Percentiles rank a stretch among this genome's conserved stretches.
phyloP scores from a whole-genome alignment of 2,888 invertebrate genomes.

The Uropetala carovei region DNA sequence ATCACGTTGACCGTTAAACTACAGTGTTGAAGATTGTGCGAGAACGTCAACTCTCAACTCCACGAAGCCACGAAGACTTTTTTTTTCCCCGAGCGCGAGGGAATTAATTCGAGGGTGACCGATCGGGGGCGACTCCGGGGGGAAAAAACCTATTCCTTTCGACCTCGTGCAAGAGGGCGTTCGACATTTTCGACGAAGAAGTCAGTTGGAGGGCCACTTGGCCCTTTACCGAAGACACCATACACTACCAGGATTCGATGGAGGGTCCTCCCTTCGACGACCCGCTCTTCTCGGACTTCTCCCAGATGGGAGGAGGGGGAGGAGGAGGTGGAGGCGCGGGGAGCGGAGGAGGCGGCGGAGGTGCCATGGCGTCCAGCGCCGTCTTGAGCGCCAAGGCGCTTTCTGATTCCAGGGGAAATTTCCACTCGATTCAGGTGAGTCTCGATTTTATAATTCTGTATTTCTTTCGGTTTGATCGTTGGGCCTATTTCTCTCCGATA shows the following conservation, averaged over 20 bases:
- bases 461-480: neutral
- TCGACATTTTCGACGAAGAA: conserved; percentile 44
- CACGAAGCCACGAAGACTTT: neutral
- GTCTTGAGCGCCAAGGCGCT: conserved; percentile 72
- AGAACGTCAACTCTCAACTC: neutral
- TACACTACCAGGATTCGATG: conserved; percentile 75
- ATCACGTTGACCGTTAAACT: neutral
- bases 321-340: conserved; percentile 69
- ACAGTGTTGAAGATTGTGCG: neutral
- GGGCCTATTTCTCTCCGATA: too few relatives aligned
- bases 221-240: conserved; percentile 19
- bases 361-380: conserved; percentile 73
- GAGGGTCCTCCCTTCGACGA: conserved; percentile 86
- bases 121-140: too few relatives aligned
- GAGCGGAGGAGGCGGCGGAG: conserved; percentile 38
- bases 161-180: neutral
- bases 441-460: neutral
- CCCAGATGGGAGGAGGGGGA: conserved; percentile 78
- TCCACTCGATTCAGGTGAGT: conserved; percentile 71
- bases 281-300: conserved; percentile 87
- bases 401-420: conserved; percentile 69
- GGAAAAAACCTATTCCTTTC: neutral
- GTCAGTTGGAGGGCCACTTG: neutral
- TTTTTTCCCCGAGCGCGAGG: neutral
- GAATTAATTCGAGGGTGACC: neutral